These are phyloP conservation scores for Unio pictorum DNA, from an alignment of 2,888 invertebrate species.

Conservation along the genomic window DNA sequence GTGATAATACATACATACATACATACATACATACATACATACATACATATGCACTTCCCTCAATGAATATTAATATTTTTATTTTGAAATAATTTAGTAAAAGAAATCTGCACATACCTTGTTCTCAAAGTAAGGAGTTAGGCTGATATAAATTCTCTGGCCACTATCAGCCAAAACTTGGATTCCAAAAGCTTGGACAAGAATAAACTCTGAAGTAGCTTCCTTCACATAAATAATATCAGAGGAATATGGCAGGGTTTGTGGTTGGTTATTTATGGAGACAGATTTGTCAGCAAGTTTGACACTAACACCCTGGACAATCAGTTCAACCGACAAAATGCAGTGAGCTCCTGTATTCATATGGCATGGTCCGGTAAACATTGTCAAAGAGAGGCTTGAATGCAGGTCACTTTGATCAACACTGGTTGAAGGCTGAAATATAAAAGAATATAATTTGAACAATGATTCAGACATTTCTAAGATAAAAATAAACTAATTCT, in stretches of 20 bases:
- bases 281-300: not conserved
- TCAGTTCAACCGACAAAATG: too few species aligned
- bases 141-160: conserved; percentile 21
- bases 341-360: too few species aligned
- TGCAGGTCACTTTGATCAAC: too few species aligned
- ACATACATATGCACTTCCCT: too few species aligned
- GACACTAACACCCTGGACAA: too few species aligned
- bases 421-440: too few species aligned
- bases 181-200: conserved; percentile 48
- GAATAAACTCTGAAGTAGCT: conserved; percentile 35
- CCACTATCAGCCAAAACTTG: conserved; percentile 25
- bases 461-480: too few species aligned
- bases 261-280: conserved; percentile 1
- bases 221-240: conserved; percentile 39
- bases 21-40: not conserved
- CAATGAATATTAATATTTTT: not conserved
- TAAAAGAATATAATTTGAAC: too few species aligned
- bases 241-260: conserved; percentile 7
- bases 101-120: conserved; percentile 11
- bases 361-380: too few species aligned
- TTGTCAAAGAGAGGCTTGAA: too few species aligned
- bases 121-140: conserved; percentile 24
- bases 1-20: too few species aligned
- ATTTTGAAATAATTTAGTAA: not conserved
- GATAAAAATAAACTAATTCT: too few species aligned